Conservation (phyloP, 2,113 vertebrate genomes). For the Aegotheles bennettii region DNA sequence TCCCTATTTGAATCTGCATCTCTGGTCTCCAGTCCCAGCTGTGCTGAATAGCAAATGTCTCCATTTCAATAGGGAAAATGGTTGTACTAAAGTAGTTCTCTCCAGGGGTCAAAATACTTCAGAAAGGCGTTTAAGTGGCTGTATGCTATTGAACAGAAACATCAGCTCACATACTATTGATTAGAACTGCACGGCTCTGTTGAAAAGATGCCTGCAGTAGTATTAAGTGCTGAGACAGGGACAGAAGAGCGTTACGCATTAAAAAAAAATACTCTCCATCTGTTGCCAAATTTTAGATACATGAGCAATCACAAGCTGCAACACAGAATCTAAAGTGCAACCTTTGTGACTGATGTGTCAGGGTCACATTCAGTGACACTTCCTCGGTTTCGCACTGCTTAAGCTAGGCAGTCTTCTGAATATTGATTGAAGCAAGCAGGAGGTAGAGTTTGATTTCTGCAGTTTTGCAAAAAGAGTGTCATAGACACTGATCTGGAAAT, state of each 20-base stretch:
- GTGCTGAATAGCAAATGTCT: slow-evolving; percentile 46
- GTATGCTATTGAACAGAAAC: slow-evolving; percentile 35
- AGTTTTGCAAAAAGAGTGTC: not conserved
- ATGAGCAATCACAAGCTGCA: slow-evolving; percentile 33
- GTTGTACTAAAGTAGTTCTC: slow-evolving; percentile 17
- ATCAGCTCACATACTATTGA: slow-evolving; percentile 56
- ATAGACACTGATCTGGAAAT: not conserved
- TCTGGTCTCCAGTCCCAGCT: slow-evolving; percentile 23
- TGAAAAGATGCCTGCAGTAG: slow-evolving; percentile 12
- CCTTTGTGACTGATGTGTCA: not conserved
- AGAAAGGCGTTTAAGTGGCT: slow-evolving; percentile 41
- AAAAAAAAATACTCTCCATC: slow-evolving; percentile 17
- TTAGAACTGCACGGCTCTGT: slow-evolving; percentile 5
- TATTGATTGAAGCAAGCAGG: slow-evolving; percentile 17
- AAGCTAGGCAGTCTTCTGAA: not conserved
- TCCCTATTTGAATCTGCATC: slow-evolving; percentile 5
- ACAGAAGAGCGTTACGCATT: not conserved
- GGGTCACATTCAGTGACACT: not conserved
- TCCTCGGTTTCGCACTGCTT: not conserved
- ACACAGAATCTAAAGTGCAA: slow-evolving; percentile 12
- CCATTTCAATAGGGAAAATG: slow-evolving; percentile 47
- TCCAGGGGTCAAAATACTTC: slow-evolving; percentile 52
- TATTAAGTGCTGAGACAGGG: slow-evolving; percentile 29
- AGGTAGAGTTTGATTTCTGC: slow-evolving; percentile 10
- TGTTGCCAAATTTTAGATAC: slow-evolving; percentile 41